These are phyloP conservation scores for Chaetogeoica ovagalla DNA, from an alignment of 2,888 invertebrate genomes.

Conservation along the genomic window DNA sequence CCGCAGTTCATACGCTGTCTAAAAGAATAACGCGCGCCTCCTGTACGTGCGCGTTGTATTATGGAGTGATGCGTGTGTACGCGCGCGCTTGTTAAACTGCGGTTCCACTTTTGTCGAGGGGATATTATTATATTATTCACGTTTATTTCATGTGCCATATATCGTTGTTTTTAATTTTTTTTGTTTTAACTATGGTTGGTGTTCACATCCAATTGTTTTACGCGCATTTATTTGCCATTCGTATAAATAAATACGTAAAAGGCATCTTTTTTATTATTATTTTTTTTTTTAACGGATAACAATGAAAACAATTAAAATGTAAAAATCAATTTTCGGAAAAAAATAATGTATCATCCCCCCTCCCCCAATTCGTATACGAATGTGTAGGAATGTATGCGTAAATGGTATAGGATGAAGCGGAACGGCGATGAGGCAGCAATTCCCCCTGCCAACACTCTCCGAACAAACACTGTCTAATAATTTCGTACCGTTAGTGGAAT, in stretches of 20 bases:
- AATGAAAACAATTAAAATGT: constrained; percentile 17
- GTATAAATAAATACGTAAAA: background rate
- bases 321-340: background rate
- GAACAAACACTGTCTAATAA: too few species aligned
- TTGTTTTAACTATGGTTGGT: background rate
- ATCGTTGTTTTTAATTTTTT: background rate
- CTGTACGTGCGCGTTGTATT: too few species aligned
- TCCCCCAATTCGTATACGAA: background rate
- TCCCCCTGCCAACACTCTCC: too few species aligned
- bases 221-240: constrained; percentile 3
- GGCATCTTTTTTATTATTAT: background rate
- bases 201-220: constrained; percentile 13
- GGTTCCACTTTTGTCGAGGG: constrained; percentile 38
- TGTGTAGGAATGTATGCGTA: too few species aligned
- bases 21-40: too few species aligned
- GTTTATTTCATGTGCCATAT: background rate
- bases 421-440: too few species aligned
- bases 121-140: background rate
- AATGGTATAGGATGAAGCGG: too few species aligned
- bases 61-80: too few species aligned
- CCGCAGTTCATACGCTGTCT: too few species aligned
- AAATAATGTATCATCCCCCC: too few species aligned
- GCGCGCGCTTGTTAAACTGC: background rate
- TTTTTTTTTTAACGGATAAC: constrained; percentile 15
- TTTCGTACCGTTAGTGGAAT: too few species aligned